Percentiles rank a stretch among this genome's conserved stretches.
Evolutionary conservation across 2,113 vertebrate genomes (phyloP).

Genomic region (Chaetodon trifascialis): DNA sequence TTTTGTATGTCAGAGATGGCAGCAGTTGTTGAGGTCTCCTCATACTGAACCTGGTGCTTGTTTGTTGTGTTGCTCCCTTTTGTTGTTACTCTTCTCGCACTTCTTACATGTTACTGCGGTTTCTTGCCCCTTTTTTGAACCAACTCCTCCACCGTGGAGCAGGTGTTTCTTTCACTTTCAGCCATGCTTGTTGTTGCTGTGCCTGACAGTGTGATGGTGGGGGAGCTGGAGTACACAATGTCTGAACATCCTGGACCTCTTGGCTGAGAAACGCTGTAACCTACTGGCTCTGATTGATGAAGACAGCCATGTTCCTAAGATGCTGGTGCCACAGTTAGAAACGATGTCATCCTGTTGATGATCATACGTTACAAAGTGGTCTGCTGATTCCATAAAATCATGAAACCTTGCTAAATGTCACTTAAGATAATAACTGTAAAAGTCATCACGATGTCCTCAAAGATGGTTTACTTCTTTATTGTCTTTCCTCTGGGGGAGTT

Average conservation of each 20-base stretch:
- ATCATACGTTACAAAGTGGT: neutral
- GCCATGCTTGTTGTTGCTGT: too few relatives aligned
- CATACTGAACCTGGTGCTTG: too few relatives aligned
- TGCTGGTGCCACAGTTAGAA: conserved; percentile 19
- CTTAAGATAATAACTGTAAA: neutral
- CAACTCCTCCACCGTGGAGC: too few relatives aligned
- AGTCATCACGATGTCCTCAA: neutral
- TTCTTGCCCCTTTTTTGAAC: too few relatives aligned
- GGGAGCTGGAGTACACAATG: too few relatives aligned
- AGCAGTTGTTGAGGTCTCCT: too few relatives aligned
- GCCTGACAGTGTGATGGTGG: too few relatives aligned
- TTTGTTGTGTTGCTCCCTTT: too few relatives aligned
- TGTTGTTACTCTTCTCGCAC: too few relatives aligned
- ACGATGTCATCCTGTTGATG: neutral
- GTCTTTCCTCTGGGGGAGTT: neutral
- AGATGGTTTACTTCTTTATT: neutral
- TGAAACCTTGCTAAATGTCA: neutral
- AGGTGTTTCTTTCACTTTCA: too few relatives aligned
- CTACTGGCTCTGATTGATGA: conserved; percentile 95
- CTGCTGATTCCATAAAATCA: neutral
- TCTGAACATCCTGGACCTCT: conserved; percentile 85
- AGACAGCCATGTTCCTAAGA: conserved; percentile 95
- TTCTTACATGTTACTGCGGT: too few relatives aligned
- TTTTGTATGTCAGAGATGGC: too few relatives aligned
- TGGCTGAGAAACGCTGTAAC: conserved; percentile 89